Evolutionary conservation across 2,797 vertebrate species (phyloP).

Genomic region (Hippocampus kuda): DNA sequence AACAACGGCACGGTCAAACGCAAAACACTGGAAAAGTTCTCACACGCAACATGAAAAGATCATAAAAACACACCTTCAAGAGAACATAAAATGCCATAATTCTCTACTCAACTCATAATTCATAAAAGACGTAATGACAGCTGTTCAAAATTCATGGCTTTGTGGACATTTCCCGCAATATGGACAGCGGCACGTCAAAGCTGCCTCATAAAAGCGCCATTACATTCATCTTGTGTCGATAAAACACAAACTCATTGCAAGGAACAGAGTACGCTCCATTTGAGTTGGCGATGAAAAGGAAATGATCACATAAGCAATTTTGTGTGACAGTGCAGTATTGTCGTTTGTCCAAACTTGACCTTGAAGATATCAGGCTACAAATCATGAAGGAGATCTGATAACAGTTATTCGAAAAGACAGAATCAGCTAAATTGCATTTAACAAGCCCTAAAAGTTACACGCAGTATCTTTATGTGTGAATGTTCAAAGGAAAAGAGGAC

Average conservation of each 20-base stretch:
- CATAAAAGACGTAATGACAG: neutral
- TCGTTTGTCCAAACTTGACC: slow-evolving; percentile 64
- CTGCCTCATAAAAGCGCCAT: slow-evolving; percentile 17
- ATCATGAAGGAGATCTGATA: slow-evolving; percentile 32
- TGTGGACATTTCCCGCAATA: slow-evolving; percentile 4
- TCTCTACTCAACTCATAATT: neutral
- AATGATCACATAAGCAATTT: neutral
- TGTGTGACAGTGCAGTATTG: slow-evolving; percentile 48
- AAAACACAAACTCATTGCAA: slow-evolving; percentile 30
- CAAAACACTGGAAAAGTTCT: neutral
- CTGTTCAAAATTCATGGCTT: neutral
- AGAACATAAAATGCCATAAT: slow-evolving; percentile 9
- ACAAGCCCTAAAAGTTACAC: slow-evolving; percentile 24
- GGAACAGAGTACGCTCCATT: slow-evolving; percentile 34
- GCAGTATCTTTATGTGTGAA: slow-evolving; percentile 15
- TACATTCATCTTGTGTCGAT: slow-evolving; percentile 52
- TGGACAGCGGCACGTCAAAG: slow-evolving; percentile 31
- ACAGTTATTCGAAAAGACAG: slow-evolving; percentile 24
- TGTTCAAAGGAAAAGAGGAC: slow-evolving; percentile 8
- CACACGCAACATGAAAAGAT: neutral
- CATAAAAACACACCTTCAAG: slow-evolving; percentile 9
- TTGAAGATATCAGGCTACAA: slow-evolving; percentile 68
- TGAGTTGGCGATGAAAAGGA: slow-evolving; percentile 12
- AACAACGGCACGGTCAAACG: neutral
- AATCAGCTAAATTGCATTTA: slow-evolving; percentile 41